Evolutionary conservation across 1,140 invertebrate genomes (phyloP), one percentile per base, ranked within the genome.

Genomic region (Neoseiulus cucumeris): DNA sequence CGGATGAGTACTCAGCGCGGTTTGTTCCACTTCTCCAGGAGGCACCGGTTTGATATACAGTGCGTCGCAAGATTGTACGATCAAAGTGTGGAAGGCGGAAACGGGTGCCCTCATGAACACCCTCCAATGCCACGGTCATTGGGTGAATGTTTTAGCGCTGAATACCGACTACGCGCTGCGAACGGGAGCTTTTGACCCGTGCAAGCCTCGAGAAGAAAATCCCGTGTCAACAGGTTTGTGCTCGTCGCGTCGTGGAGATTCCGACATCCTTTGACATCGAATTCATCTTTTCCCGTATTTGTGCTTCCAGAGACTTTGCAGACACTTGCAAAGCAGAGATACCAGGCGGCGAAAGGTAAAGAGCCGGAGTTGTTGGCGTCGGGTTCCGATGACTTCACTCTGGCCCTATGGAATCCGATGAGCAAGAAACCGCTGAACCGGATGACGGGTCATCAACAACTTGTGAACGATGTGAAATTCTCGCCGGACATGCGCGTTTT

Each of bases 401-500:
- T 99, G 67, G 93, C 89, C 73, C 77, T 99, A n/a, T 99, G 96
- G 96, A 79, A 86, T 66, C 91, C 94, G 28, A 86, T 91, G 72
- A 85, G 82, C 44, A 95, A 93, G 72, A 87, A 89, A 75, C 83
- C 87, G 20, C 71, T 93, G 75, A 84, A 85, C 25, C 79, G 92
- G 70, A 86, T 99, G 84, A 98, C 93, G 0, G 93, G 96, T 0
- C 96, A 99, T 78, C 90, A 95, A 73, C 92, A 98, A 74, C 77
- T 94, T 5, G 87, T 98, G 0, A 97, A 97, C 76, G 89, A 97
- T 79, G 95, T 99, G 0, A 89, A 89, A 76, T 99, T 98, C 76
- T 98, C 94, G 18, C 95, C 95, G 17, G 90, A 98, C 78, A 86
- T 87, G 0, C 80, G 90, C 67, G 75, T 89, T 7, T 85, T 98